A percentile compares a stretch with the other conserved stretches of the same genome.
Evolutionary conservation across 2,797 vertebrate species (phyloP).

Genomic region (Micromesistius poutassou): DNA sequence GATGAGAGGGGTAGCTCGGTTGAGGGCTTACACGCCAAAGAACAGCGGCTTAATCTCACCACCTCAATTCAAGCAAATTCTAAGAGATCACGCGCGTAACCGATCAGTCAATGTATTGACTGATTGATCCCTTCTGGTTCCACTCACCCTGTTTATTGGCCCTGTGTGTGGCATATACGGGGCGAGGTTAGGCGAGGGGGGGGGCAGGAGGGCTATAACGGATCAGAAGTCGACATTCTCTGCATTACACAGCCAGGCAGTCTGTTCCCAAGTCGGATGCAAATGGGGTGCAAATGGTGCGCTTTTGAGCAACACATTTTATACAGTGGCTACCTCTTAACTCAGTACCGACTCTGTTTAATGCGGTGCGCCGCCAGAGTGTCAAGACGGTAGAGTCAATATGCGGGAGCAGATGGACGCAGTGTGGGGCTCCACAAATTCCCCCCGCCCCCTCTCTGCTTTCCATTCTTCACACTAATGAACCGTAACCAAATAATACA

Average conservation of each 20-base stretch:
- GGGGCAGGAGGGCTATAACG: not conserved
- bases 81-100: conserved; percentile 53
- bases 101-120: conserved; percentile 44
- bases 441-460: conserved; percentile 50
- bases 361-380: conserved; percentile 54
- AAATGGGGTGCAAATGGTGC: conserved; percentile 27
- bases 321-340: conserved; percentile 54
- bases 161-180: not conserved
- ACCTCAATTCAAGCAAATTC: conserved; percentile 53
- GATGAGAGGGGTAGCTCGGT: conserved; percentile 47
- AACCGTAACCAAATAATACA: conserved; percentile 75
- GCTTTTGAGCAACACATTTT: conserved; percentile 22
- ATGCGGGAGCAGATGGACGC: conserved; percentile 74
- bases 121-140: conserved; percentile 16
- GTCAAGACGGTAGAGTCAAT: conserved; percentile 66
- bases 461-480: conserved; percentile 73
- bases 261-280: conserved; percentile 26
- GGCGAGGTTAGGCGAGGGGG: not conserved
- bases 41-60: conserved; percentile 49
- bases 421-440: conserved; percentile 65
- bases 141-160: conserved; percentile 23
- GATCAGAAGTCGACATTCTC: conserved; percentile 31
- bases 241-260: not conserved
- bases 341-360: conserved; percentile 54
- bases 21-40: conserved; percentile 44